A percentile compares a stretch with the other conserved stretches of the same genome.
Conservation (phyloP, 1,140 invertebrate species). For the Epicauta chinensis region DNA sequence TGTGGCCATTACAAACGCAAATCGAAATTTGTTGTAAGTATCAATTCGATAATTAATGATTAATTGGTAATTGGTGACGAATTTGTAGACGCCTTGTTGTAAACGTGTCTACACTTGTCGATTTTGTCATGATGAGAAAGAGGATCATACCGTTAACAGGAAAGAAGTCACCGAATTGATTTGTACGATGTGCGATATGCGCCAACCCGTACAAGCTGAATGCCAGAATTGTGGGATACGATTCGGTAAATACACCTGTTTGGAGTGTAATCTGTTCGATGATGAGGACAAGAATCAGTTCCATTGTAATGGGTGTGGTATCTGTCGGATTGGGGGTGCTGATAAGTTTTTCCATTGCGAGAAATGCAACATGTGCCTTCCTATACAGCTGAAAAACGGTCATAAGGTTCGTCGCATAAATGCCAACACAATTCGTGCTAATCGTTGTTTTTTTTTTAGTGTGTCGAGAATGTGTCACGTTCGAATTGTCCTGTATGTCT, state of each 20-base stretch:
- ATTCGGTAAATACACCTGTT: constrained; percentile 82
- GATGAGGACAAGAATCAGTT: constrained; percentile 84
- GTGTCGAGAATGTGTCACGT: constrained; percentile 79
- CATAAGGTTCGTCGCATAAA: constrained; percentile 60
- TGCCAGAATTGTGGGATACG: constrained; percentile 67
- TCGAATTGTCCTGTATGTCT: constrained; percentile 82
- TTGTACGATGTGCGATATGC: constrained; percentile 72
- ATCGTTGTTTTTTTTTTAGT: constrained; percentile 50
- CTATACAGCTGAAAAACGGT: constrained; percentile 66
- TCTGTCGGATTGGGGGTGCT: constrained; percentile 78
- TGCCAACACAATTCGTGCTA: neutral
- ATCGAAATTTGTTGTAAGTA: constrained; percentile 74
- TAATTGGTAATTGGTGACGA: neutral
- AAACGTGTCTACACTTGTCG: constrained; percentile 81
- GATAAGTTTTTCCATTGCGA: constrained; percentile 84
- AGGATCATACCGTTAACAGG: constrained; percentile 73
- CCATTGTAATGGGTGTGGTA: constrained; percentile 82
- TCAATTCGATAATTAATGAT: neutral
- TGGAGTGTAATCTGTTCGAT: constrained; percentile 83
- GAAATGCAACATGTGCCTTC: constrained; percentile 82
- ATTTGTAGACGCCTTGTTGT: constrained; percentile 73
- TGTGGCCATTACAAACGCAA: constrained; percentile 74
- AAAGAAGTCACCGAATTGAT: constrained; percentile 75
- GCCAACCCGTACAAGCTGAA: constrained; percentile 70
- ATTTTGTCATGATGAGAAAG: constrained; percentile 83